Conservation (phyloP, 2,797 vertebrate genomes). For the Fistularia tabacaria region DNA sequence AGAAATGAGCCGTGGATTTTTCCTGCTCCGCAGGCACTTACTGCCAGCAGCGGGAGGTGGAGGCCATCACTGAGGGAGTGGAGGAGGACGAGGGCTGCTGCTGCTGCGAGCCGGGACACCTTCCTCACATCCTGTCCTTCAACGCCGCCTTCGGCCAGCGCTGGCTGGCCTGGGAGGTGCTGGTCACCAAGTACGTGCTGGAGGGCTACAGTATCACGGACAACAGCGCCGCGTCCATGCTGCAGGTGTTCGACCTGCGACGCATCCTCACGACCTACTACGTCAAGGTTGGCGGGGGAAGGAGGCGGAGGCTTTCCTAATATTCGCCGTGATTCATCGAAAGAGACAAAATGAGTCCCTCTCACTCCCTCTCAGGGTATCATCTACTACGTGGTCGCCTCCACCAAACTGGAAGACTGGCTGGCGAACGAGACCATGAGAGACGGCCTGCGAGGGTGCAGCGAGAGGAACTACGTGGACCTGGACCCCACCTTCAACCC, state of each 20-base stretch:
- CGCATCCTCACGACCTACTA: conserved; percentile 98
- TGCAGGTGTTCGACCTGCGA: conserved; percentile 95
- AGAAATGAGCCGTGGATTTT: background rate
- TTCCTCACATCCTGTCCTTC: conserved; percentile 93
- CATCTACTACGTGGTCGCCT: conserved; percentile 94
- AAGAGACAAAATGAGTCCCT: background rate
- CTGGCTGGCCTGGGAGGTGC: conserved; percentile 97
- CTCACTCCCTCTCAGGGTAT: conserved; percentile 79
- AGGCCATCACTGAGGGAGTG: conserved; percentile 98
- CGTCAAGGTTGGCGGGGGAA: conserved; percentile 81
- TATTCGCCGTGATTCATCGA: background rate
- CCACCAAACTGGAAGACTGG: conserved; percentile 94
- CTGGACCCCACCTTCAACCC: conserved; percentile 98
- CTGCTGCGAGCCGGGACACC: conserved; percentile 95
- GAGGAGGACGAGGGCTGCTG: conserved; percentile 98
- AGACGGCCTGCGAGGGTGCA: conserved; percentile 86
- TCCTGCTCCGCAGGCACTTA: conserved; percentile 84
- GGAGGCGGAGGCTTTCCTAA: background rate
- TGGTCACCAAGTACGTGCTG: conserved; percentile 94
- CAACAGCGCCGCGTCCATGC: conserved; percentile 97
- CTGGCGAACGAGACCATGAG: conserved; percentile 93
- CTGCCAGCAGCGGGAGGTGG: conserved; percentile 96
- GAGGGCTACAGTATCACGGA: conserved; percentile 98
- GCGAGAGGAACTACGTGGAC: conserved; percentile 93
- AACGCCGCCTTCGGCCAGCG: conserved; percentile 94